Percentiles rank a stretch among this genome's conserved stretches.
These are phyloP conservation scores for Hymenopus coronatus DNA, from an alignment of 2,888 invertebrate species.

Conservation along the genomic window DNA sequence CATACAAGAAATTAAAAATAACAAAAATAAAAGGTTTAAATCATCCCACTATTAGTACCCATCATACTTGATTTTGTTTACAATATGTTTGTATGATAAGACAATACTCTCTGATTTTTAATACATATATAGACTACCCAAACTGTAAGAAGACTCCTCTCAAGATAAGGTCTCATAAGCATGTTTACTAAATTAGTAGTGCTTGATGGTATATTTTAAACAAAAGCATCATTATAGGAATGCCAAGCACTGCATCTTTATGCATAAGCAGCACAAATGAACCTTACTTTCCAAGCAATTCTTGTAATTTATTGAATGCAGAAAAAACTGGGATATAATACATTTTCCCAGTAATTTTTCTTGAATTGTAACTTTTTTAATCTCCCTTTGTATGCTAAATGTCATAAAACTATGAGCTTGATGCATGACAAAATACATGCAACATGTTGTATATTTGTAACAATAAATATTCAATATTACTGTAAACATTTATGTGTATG, in stretches of 20 bases:
- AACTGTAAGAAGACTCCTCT: background rate
- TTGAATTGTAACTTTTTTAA: background rate
- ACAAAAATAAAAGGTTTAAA: no score
- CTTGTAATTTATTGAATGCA: background rate
- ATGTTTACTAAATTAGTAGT: background rate
- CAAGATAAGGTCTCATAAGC: background rate
- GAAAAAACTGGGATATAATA: background rate
- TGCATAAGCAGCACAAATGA: background rate
- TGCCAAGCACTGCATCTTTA: background rate
- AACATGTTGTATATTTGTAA: background rate
- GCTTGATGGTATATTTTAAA: background rate
- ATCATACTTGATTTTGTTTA: background rate
- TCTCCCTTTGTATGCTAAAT: background rate
- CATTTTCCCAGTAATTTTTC: background rate
- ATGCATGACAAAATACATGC: background rate
- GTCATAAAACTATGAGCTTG: background rate
- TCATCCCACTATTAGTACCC: no score
- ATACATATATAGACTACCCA: background rate
- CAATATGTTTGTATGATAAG: background rate
- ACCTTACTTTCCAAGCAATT: background rate
- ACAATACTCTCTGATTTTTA: background rate
- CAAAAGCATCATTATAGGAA: background rate
- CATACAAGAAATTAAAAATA: no score
- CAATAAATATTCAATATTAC: background rate
- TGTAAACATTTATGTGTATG: background rate